Evolutionary conservation across 2,888 invertebrate species (phyloP).

Genomic region (Orchesellides sinensis): DNA sequence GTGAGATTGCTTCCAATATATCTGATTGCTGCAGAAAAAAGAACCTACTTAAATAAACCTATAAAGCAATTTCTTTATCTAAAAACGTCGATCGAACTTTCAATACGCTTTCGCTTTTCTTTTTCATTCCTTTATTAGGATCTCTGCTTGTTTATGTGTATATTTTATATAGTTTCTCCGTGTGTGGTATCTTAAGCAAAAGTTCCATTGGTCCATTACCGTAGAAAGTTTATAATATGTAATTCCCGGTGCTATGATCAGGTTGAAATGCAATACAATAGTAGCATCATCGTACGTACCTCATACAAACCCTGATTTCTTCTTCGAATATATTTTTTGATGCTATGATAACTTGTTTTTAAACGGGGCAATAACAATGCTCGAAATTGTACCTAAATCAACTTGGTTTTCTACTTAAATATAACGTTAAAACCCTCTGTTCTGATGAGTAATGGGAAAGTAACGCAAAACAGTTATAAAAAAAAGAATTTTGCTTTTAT

Average conservation of each 20-base stretch:
- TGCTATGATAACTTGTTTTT: no score
- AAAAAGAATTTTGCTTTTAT: no score
- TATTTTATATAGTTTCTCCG: slow-evolving; percentile 16
- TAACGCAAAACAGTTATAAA: no score
- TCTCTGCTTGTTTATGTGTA: background rate
- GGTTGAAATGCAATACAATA: background rate
- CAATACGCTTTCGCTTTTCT: background rate
- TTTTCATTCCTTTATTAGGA: background rate
- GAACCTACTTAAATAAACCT: slow-evolving; percentile 22
- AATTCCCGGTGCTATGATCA: slow-evolving; percentile 8
- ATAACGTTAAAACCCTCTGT: no score
- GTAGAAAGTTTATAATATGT: background rate
- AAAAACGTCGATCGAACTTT: slow-evolving; percentile 43
- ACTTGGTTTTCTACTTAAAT: no score
- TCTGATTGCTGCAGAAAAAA: slow-evolving; percentile 12
- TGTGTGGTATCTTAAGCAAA: slow-evolving; percentile 52
- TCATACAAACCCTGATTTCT: background rate
- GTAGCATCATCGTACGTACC: background rate
- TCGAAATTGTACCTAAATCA: no score
- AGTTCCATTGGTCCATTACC: slow-evolving; percentile 7
- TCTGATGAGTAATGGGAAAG: no score
- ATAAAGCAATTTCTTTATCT: slow-evolving; percentile 31
- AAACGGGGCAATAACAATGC: no score
- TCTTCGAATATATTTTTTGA: no score
- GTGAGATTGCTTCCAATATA: background rate